Base-by-base conservation (phyloP, 2,113 vertebrate genomes). In the Fulmarus glacialis region DNA sequence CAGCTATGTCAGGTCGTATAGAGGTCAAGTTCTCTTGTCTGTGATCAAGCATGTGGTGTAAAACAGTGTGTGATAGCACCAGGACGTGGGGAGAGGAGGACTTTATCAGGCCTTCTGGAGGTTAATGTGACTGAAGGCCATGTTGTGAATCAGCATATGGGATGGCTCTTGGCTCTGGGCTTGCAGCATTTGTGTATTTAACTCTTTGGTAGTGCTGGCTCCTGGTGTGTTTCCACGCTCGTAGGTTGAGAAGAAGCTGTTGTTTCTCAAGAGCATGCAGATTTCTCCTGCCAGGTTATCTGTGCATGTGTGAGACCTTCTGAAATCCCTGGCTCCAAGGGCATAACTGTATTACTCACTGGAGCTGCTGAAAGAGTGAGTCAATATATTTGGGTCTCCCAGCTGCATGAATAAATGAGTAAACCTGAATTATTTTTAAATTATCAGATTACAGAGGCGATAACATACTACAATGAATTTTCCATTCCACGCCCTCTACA, bases 11-110 rank as follows among this genome's bases (percentile, higher is more conserved):
- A 45, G 87, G 96, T 97, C 68, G 14, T 40, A 55, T 9, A 23
- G 83, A 96, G 90, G 92, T 95, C 90, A 91, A 93, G 90, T 97
- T 86, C 86, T 82, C 93, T 95, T 96, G 90, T 95, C 87, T 90
- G 12, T 70, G 84, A 96, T 67, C 64, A 38, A 36, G 79, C 77
- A 83, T 40, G 36, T 85, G 56, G 53, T 89, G 52, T 87, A 63
- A 95, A 91, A 38, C 58, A 96, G 72, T 78, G 64, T 78, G 66
- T 13, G 1, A 67, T 62, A 87, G 68, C 47, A 86, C 72, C 55
- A 47, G 48, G 77, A 72, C 50, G 45, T 72, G 88, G 15, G 81
- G 43, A 97, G 84, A 86, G 22, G 53, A 95, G 70, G 60, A 42
- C 71, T 82, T 94, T 83, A 87, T 79, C 27, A 87, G 80, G 30